Evolutionary conservation across 2,888 invertebrate genomes (phyloP), one percentile per base, ranked within the genome.

Genomic region (Rhagonycha fulva): DNA sequence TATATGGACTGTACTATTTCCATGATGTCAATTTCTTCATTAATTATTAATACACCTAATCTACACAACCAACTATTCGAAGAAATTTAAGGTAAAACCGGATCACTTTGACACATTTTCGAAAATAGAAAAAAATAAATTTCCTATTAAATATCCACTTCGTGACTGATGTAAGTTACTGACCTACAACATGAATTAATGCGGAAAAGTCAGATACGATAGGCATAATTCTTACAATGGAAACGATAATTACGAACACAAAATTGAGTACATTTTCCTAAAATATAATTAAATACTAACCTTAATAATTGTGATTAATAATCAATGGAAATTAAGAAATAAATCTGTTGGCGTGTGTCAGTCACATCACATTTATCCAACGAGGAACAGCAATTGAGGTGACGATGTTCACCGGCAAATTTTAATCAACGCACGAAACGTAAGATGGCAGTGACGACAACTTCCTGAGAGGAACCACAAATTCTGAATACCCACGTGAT

Each of bases 301-400:
- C 82, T 82, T 76, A 73, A 81, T 79, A 75, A 80, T 79, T 79
- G 70, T 78, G 77, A 76, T 77, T 74, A 78, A 80, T 80, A 80
- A 80, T 81, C 79, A 78, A 80, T 81, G 80, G 76, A 80, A 81
- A 81, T 81, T 81, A 78, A 79, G 81, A 80, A 80, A 80, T 79
- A 80, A 81, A 79, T 79, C 78, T 81, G 81, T 81, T 78, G 80
- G 79, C 81, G 80, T 75, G 81, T 82, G 82, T 81, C 82, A 83
- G 80, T 82, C 83, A 82, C 82, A 83, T 82, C 81, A 82, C 82
- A 78, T 77, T 78, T 89, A 78, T 77, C 69, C 77, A 77, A 72
- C 69, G 74, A 77, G 71, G 69, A 76, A 66, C 19, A 66, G 24
- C 63, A 26, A 66, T 26, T 26, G 19, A 66, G 26, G n/a, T 66